A percentile compares a stretch with the other conserved stretches of the same genome.
Conservation (phyloP, 2,113 vertebrate genomes). For the Eublepharis macularius region DNA sequence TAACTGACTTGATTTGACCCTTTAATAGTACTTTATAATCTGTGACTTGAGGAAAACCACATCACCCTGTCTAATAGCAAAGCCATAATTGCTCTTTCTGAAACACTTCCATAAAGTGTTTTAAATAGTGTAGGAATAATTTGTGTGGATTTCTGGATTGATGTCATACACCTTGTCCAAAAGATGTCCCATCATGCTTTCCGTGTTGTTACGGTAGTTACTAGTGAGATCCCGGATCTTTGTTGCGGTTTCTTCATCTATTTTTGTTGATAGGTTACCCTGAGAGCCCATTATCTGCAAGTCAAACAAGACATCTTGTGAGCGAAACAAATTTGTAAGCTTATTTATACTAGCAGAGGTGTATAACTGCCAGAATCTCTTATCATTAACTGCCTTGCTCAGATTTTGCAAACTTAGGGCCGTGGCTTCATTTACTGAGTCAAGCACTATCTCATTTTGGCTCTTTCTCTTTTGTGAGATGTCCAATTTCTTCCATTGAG, state of each 20-base stretch:
- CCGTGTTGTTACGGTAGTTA: constrained; percentile 65
- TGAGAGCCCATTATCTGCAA: constrained; percentile 80
- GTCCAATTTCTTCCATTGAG: neutral
- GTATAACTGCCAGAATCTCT: too few relatives aligned
- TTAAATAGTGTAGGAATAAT: constrained; percentile 64
- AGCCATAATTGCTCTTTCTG: neutral
- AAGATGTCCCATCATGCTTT: constrained; percentile 66
- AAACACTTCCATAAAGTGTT: neutral
- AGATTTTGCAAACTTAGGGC: too few relatives aligned
- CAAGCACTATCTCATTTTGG: too few relatives aligned
- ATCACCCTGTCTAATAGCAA: neutral
- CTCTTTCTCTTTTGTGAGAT: too few relatives aligned
- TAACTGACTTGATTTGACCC: neutral
- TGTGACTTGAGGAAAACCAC: neutral
- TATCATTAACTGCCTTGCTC: too few relatives aligned
- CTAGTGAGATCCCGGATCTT: constrained; percentile 60
- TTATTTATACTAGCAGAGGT: neutral
- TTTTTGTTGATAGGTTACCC: constrained; percentile 71
- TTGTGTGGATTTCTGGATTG: constrained; percentile 73
- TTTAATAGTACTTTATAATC: neutral
- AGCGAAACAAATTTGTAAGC: neutral
- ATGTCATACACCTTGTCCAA: constrained; percentile 70
- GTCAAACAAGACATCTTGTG: constrained; percentile 31
- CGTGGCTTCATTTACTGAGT: too few relatives aligned
- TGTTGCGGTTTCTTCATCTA: constrained; percentile 73